Evolutionary conservation across 2,888 invertebrate genomes (phyloP).

Genomic region (Eupithecia abbreviata): DNA sequence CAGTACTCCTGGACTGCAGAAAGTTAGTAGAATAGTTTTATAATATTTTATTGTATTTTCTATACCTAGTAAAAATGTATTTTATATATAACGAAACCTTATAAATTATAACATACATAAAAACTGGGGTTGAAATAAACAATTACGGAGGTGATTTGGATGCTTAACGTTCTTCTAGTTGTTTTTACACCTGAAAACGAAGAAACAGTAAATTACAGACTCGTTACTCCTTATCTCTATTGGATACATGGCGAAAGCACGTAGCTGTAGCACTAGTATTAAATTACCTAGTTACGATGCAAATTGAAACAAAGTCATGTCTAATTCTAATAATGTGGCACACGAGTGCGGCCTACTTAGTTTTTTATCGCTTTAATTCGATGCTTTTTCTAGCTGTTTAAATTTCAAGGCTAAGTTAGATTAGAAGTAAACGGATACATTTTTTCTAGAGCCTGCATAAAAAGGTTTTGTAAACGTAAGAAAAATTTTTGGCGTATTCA

Average conservation of each 20-base stretch:
- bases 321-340: background rate
- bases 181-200: background rate
- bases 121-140: too few relatives aligned
- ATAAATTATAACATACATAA: too few relatives aligned
- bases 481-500: background rate
- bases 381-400: background rate
- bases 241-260: background rate
- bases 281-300: background rate
- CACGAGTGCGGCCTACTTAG: background rate
- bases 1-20: too few relatives aligned
- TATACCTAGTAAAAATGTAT: too few relatives aligned
- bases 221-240: background rate
- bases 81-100: too few relatives aligned
- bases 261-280: background rate
- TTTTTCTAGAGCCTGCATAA: slow-evolving; percentile 5
- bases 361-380: slow-evolving; percentile 5
- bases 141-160: too few relatives aligned
- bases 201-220: background rate
- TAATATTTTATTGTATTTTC: too few relatives aligned
- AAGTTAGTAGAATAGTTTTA: too few relatives aligned
- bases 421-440: slow-evolving; percentile 5
- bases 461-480: background rate
- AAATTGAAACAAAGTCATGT: slow-evolving; percentile 9
- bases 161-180: too few relatives aligned
- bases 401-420: background rate